phyloP scores from a whole-genome alignment of 2,888 invertebrate genomes.

The Philopedon plagiatum region DNA sequence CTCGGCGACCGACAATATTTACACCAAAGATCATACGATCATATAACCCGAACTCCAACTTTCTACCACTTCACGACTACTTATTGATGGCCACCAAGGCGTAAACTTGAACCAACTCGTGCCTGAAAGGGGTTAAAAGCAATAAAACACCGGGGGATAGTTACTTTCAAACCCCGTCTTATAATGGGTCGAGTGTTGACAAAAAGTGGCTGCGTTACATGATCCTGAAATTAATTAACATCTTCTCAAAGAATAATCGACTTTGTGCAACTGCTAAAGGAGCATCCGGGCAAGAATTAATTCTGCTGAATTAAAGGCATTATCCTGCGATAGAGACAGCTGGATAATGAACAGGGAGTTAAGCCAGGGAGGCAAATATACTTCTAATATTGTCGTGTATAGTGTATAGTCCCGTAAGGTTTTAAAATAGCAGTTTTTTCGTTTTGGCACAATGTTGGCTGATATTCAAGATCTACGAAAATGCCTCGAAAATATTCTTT shows the following conservation, averaged over 20 bases:
- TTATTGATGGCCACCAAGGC: constrained; percentile 27
- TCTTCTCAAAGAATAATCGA: constrained; percentile 47
- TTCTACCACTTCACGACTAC: not conserved
- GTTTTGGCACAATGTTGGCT: no score
- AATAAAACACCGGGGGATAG: constrained; percentile 42
- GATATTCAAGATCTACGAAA: no score
- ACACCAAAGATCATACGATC: no score
- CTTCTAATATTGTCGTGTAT: not conserved
- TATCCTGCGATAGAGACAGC: constrained; percentile 10
- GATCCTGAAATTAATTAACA: constrained; percentile 45
- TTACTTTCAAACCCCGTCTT: constrained; percentile 44
- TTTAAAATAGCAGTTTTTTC: no score
- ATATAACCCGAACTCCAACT: not conserved
- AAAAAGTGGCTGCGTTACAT: constrained; percentile 38
- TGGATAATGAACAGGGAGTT: constrained; percentile 17
- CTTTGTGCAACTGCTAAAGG: constrained; percentile 42
- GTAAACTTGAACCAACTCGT: constrained; percentile 27
- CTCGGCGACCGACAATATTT: no score
- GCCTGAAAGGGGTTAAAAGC: constrained; percentile 34
- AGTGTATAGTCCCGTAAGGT: no score
- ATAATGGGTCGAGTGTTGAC: constrained; percentile 39
- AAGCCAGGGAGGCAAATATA: not conserved
- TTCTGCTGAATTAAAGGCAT: constrained; percentile 26
- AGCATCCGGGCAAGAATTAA: constrained; percentile 44
- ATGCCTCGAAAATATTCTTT: no score